Conservation (phyloP, 2,797 vertebrate species). For the Peromyscus eremicus region DNA sequence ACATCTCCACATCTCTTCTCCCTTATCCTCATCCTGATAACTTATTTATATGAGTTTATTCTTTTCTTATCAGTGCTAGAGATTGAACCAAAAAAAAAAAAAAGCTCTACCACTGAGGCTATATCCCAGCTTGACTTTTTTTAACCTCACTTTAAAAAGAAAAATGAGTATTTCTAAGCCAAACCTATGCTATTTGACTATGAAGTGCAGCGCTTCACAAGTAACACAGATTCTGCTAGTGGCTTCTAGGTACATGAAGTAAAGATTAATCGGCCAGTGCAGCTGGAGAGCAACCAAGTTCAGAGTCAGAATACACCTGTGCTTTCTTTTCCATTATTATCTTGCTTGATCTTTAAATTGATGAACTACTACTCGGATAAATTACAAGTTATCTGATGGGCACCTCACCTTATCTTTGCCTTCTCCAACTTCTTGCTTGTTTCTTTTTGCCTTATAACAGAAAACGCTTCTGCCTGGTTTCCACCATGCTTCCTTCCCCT, state of each 20-base stretch:
- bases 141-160: neutral
- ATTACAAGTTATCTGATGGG: neutral
- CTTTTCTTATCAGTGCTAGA: neutral
- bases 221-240: neutral
- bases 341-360: conserved; percentile 9
- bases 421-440: neutral
- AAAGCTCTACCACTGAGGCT: neutral
- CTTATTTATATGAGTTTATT: neutral
- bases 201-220: neutral
- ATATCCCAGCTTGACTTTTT: neutral
- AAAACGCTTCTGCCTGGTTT: neutral
- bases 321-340: neutral
- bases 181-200: neutral
- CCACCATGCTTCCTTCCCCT: neutral
- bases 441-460: neutral
- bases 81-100: too few relatives aligned
- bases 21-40: neutral
- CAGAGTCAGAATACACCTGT: neutral
- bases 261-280: neutral
- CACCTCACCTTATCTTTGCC: neutral
- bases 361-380: neutral
- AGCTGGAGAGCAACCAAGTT: neutral
- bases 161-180: neutral
- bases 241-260: neutral
- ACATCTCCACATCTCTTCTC: neutral